Percentiles rank a stretch among this genome's conserved stretches.
Conservation (phyloP, 2,113 vertebrate species). For the Chaetura pelagica region DNA sequence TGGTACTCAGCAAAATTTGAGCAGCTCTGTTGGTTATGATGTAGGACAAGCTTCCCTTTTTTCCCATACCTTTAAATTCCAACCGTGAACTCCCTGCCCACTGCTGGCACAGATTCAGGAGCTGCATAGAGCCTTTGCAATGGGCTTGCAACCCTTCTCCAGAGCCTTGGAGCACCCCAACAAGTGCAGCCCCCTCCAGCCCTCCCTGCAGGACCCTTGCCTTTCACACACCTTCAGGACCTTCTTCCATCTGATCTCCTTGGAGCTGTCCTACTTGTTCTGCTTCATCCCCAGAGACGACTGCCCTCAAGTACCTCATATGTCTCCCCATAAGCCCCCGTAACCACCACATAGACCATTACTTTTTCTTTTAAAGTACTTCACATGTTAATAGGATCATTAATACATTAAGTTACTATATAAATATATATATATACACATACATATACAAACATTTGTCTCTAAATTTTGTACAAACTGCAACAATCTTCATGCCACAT, state of each 20-base stretch:
- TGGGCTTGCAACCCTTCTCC: not conserved
- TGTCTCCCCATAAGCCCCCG: not conserved
- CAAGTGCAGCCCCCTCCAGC: not conserved
- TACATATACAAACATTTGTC: not conserved
- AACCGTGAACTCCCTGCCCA: not conserved
- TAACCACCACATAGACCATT: slow-evolving; percentile 5
- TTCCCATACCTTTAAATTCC: not conserved
- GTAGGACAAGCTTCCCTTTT: not conserved
- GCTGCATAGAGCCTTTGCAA: not conserved
- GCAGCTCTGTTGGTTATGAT: not conserved
- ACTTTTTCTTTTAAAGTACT: slow-evolving; percentile 56
- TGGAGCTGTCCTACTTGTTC: not conserved
- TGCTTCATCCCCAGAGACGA: not conserved
- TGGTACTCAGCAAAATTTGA: not conserved
- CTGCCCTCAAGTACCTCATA: not conserved
- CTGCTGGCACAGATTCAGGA: not conserved
- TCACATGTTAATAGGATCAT: slow-evolving; percentile 62
- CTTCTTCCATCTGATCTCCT: not conserved
- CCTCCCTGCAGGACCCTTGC: not conserved
- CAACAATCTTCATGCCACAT: slow-evolving; percentile 45
- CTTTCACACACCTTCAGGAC: not conserved
- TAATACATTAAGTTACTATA: slow-evolving; percentile 62
- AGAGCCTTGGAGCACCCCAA: rapidly evolving
- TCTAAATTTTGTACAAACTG: slow-evolving; percentile 42
- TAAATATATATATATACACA: not conserved